These are phyloP conservation scores for Macaria liturata DNA, from an alignment of 2,888 invertebrate species.

Conservation along the genomic window DNA sequence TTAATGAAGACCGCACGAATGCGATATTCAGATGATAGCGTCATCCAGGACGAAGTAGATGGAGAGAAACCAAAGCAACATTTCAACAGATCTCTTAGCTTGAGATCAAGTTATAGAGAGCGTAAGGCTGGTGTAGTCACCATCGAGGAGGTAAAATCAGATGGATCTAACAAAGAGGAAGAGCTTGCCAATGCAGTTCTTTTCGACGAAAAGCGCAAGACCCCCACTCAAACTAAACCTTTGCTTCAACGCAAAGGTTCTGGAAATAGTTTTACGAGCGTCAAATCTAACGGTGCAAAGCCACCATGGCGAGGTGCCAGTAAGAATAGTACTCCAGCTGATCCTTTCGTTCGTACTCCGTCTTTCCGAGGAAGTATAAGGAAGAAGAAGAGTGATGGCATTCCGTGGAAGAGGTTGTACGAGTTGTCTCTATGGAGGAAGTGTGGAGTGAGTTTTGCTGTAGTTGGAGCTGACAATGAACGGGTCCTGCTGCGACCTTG, in stretches of 20 bases:
- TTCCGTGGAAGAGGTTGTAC: slow-evolving; percentile 82
- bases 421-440: slow-evolving; percentile 82
- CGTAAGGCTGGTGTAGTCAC: slow-evolving; percentile 74
- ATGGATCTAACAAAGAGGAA: slow-evolving; percentile 67
- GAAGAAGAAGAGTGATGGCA: slow-evolving; percentile 69
- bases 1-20: slow-evolving; percentile 84
- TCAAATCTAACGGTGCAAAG: slow-evolving; percentile 61
- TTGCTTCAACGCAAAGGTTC: slow-evolving; percentile 62
- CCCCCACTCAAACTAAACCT: slow-evolving; percentile 52
- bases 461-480: slow-evolving; percentile 68
- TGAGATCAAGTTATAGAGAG: slow-evolving; percentile 71
- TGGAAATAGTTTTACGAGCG: slow-evolving; percentile 55
- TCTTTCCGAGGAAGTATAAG: slow-evolving; percentile 72
- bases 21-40: slow-evolving; percentile 81
- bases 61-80: slow-evolving; percentile 68
- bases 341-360: slow-evolving; percentile 66
- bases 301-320: slow-evolving; percentile 76
- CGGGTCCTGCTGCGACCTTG: slow-evolving; percentile 69
- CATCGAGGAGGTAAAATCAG: slow-evolving; percentile 77
- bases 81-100: slow-evolving; percentile 60
- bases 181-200: slow-evolving; percentile 63
- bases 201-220: slow-evolving; percentile 69
- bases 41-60: slow-evolving; percentile 70
- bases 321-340: slow-evolving; percentile 59
- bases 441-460: slow-evolving; percentile 74